Evolutionary conservation across 2,797 vertebrate species (phyloP), one percentile per base, ranked within the genome.

Genomic region (Erethizon dorsatum): DNA sequence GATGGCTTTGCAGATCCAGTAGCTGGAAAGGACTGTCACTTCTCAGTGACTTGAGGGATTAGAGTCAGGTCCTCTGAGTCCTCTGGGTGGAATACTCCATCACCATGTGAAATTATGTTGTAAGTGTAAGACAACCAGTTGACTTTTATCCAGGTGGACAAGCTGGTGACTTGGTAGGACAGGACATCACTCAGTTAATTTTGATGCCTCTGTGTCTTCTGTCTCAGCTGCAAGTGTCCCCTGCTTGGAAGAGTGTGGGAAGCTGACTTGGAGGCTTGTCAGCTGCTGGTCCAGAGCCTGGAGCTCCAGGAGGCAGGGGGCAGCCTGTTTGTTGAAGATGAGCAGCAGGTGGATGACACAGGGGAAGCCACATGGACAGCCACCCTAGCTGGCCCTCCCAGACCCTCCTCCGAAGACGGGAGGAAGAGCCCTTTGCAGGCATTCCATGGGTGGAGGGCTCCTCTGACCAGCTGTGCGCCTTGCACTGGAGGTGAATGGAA

Each of bases 211-310:
- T 96, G 75, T 96, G 97, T 95, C 94, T 91, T 92, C 97, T 97
- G 96, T 92, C 97, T 96, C 96, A 99, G 99, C 96, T 99, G 98
- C 1, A 88, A 98, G 90, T 99, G 98, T 97, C 98, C 99, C 0
- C 98, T 98, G 87, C 97, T 99, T 97, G 99, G 99, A 96, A 98
- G 98, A 96, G 99, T 99, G 96, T 99, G 99, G 99, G 99, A 99
- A 97, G 99, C 99, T 6, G 99, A 99, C 98, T 98, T 99, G 98
- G 99, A 99, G 98, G 98, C 99, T 1, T 99, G 99, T 98, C 99
- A 98, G 98, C 98, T 99, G 88, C 98, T 99, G 94, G 93, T 99
- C 78, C 99, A 97, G 95, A 98, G 98, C 41, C 98, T 99, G 95
- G 98, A 99, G 96, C 97, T 99, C 95, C 98, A 98, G 94, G 98